phyloP scores from a whole-genome alignment of 2,113 vertebrate species.

The Clarias gariepinus region DNA sequence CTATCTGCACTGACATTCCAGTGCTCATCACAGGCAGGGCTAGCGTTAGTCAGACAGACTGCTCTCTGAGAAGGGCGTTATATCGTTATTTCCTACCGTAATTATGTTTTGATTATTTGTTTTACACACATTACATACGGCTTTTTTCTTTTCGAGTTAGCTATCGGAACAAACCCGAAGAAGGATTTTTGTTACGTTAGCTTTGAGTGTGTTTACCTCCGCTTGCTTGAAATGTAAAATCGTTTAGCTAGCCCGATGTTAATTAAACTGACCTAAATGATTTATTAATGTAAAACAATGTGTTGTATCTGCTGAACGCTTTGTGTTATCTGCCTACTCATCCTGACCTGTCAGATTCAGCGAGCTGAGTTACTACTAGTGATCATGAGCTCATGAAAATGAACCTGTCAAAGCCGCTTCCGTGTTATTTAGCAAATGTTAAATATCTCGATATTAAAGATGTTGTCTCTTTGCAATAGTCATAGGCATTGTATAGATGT shows the following conservation, averaged over 20 bases:
- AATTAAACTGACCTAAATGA: not conserved
- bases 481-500: not conserved
- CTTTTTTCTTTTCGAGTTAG: not conserved
- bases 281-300: not conserved
- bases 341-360: conserved; percentile 10
- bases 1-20: conserved; percentile 11
- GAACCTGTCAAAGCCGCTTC: not conserved
- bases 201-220: not conserved
- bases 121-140: not conserved
- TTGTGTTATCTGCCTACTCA: not conserved
- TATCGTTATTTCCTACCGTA: not conserved
- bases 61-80: not conserved
- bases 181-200: not conserved
- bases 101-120: too few relatives aligned
- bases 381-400: not conserved
- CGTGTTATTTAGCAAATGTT: not conserved
- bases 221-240: not conserved
- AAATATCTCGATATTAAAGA: not conserved
- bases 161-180: not conserved
- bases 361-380: not conserved
- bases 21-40: not conserved
- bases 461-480: not conserved
- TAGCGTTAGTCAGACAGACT: not conserved
- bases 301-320: not conserved
- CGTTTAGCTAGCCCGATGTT: not conserved